Evolutionary conservation across 2,888 invertebrate species (phyloP), one percentile per base, ranked within the genome.

Genomic region (Proisotoma minuta): DNA sequence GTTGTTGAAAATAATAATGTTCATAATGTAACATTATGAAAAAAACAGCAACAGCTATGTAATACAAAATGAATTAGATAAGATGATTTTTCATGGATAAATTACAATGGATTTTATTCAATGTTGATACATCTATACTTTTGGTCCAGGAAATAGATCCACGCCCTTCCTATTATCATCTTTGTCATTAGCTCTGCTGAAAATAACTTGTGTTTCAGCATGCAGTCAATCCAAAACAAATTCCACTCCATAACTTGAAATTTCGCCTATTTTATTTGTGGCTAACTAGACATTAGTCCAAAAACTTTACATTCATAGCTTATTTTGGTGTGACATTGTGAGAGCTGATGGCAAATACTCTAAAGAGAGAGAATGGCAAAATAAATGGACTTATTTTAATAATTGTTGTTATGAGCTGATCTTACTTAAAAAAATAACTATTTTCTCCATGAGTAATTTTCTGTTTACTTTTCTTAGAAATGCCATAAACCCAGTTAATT

Each of bases 131-230:
- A n/a, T n/a, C n/a, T n/a, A n/a, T n/a, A n/a, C n/a, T n/a, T n/a
- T 10, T 8, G 10, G n/a, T 52, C 52, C 52, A 52, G 52, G 52
- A 52, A 52, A 28, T 52, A 15, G 28, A 20, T 34, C 58, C 65
- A 61, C n/a, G n/a, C 65, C 65, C 65, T 59, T 65, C 61, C 61
- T 23, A 65, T 54, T 51, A 65, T 65, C 61, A 61, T 50, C 28
- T 58, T 29, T 24, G 59, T 61, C 61, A 61, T 59, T 59, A 59
- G 29, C 18, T 47, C n/a, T 50, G 47, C 18, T n/a, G n/a, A n/a
- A n/a, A n/a, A n/a, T n/a, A 34, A 10, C 15, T 34, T 34, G 15
- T 8, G 8, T 34, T 34, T 8, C 34, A 10, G 34, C 34, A 34
- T 34, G 34, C 34, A 10, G 34, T 34, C 34, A 34, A 15, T 34